Evolutionary conservation across 2,113 vertebrate species (phyloP), one percentile per base, ranked within the genome.

Genomic region (Asarcornis scutulata): DNA sequence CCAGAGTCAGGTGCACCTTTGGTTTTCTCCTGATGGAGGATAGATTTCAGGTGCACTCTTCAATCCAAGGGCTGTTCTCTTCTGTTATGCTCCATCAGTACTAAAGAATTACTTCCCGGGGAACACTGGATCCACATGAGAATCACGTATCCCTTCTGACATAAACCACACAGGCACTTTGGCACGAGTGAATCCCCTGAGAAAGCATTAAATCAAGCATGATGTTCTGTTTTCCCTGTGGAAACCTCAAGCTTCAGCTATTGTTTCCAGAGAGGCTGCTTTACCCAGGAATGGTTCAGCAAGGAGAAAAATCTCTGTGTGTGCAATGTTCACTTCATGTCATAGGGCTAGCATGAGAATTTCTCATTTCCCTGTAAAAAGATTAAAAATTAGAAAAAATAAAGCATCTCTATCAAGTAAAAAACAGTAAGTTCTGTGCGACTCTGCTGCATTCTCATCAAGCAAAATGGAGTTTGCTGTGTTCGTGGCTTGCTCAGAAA

Each of bases 201-300:
- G 96, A 89, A 74, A 69, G 21, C 60, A 66, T 87, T 89, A 92
- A 94, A 93, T 90, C 86, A 73, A 88, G 83, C 83, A 71, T 2
- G 1, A 44, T 72, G 50, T 78, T 87, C 90, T 83, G 7, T 83
- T 95, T 92, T 93, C 82, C 87, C 82, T 83, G 59, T 76, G 82
- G 84, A 89, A 76, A 84, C 71, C 74, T 89, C 75, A 67, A 71
- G 27, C 75, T 88, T 29, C 36, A 83, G 63, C 75, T 93, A 74
- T 83, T 89, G 82, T 83, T 85, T 89, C 75, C 67, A 85, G 74
- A 85, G 75, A 76, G 38, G 44, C 63, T 95, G 75, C 44, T 62
- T 89, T 87, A 29, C n/a, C 55, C 82, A 74, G 82, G 36, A 79
- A 9, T 77, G 59, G 22, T 83, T 63, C 72, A 83, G 63, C 36